Conservation (phyloP, 2,888 invertebrate genomes). For the Brenthis daphne region DNA sequence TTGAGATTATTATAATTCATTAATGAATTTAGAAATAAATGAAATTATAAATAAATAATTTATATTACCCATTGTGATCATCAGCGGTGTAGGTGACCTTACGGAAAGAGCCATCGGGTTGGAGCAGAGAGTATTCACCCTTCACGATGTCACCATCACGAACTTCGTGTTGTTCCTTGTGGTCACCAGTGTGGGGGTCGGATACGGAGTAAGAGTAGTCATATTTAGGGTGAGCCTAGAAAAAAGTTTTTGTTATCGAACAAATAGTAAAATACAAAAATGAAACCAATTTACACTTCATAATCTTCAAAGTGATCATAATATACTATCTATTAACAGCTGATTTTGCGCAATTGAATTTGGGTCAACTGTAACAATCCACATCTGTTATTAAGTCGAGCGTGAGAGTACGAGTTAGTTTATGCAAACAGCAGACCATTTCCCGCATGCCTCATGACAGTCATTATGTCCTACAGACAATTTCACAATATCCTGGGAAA, state of each 20-base stretch:
- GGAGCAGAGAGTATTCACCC: conserved; percentile 76
- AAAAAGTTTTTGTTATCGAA: conserved; percentile 4
- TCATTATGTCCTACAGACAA: conserved; percentile 58
- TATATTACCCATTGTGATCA: conserved; percentile 73
- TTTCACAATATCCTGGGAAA: conserved; percentile 71
- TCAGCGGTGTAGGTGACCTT: conserved; percentile 80
- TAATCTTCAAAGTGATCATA: conserved; percentile 35
- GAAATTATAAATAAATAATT: no score
- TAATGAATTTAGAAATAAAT: no score
- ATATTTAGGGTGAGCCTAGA: conserved; percentile 76
- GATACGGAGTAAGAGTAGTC: conserved; percentile 79
- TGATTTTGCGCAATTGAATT: conserved; percentile 45
- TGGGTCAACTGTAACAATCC: conserved; percentile 42
- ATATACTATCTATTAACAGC: conserved; percentile 37
- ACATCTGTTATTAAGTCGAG: conserved; percentile 60
- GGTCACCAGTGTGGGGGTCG: conserved; percentile 78
- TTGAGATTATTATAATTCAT: no score
- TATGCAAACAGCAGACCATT: conserved; percentile 71
- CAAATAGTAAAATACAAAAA: conserved; percentile 1
- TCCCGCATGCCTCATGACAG: conserved; percentile 62
- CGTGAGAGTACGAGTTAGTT: conserved; percentile 61
- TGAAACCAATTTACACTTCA: conserved; percentile 22
- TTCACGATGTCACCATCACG: conserved; percentile 76
- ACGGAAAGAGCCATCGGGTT: conserved; percentile 78
- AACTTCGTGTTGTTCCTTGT: conserved; percentile 76